Conservation (phyloP, 1,140 invertebrate genomes). For the Ooceraea biroi region DNA sequence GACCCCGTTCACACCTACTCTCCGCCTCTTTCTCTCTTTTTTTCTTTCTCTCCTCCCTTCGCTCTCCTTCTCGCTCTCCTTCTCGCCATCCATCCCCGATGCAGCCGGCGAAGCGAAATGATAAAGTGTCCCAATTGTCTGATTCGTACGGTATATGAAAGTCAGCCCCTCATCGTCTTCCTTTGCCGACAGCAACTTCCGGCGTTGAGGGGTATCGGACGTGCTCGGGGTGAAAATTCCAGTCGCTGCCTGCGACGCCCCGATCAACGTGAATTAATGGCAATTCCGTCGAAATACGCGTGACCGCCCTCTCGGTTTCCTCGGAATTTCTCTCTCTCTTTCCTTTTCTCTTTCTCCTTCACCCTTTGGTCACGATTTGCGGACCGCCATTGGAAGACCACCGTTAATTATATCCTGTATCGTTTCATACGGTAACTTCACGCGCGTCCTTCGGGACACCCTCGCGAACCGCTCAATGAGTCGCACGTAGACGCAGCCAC, state of each 20-base stretch:
- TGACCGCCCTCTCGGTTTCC: background rate
- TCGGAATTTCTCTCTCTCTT: background rate
- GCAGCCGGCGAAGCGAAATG: conserved; percentile 59
- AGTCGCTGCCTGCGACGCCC: background rate
- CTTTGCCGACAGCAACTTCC: background rate
- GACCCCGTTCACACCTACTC: conserved; percentile 62
- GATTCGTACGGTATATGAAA: conserved; percentile 41
- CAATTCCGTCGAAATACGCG: conserved; percentile 30
- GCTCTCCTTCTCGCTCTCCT: background rate
- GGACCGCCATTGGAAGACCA: no score
- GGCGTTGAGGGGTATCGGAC: conserved; percentile 15
- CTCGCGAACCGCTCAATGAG: background rate
- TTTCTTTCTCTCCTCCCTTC: conserved; percentile 6
- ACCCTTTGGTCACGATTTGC: no score
- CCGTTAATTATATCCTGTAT: background rate
- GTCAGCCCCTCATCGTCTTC: background rate
- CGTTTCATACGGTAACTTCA: background rate
- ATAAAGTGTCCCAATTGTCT: conserved; percentile 68
- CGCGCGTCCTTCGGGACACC: no score
- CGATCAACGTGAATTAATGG: conserved; percentile 56
- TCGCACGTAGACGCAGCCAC: background rate
- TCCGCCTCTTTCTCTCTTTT: no score
- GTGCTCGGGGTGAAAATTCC: conserved; percentile 61
- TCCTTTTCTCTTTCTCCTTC: background rate
- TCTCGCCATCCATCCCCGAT: conserved; percentile 21